phyloP scores from a whole-genome alignment of 2,113 vertebrate species.

The Ciconia boyciana region DNA sequence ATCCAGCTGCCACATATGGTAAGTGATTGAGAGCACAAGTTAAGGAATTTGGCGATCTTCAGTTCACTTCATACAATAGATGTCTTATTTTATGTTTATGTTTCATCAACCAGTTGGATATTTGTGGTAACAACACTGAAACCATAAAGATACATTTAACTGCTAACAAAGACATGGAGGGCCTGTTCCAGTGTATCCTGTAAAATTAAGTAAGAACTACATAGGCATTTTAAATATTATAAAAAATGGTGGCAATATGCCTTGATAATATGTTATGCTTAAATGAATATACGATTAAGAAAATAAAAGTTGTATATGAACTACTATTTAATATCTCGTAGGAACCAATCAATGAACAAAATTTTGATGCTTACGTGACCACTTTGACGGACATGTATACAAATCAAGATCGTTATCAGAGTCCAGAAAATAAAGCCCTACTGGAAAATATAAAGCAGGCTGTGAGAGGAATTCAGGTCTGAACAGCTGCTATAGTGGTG shows the following conservation, averaged over 20 bases:
- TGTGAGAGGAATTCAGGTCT: slow-evolving; percentile 99
- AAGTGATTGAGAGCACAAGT: slow-evolving; percentile 85
- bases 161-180: slow-evolving; percentile 67
- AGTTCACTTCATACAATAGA: slow-evolving; percentile 54
- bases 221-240: slow-evolving; percentile 44
- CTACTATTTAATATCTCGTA: slow-evolving; percentile 85
- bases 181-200: slow-evolving; percentile 65
- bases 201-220: slow-evolving; percentile 66
- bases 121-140: slow-evolving; percentile 67
- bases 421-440: slow-evolving; percentile 97
- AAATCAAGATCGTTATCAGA: slow-evolving; percentile 99
- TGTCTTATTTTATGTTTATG: slow-evolving; percentile 61
- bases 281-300: slow-evolving; percentile 75
- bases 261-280: slow-evolving; percentile 73
- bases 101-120: slow-evolving; percentile 67
- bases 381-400: slow-evolving; percentile 99
- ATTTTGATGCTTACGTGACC: slow-evolving; percentile 99
- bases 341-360: slow-evolving; percentile 98
- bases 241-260: slow-evolving; percentile 53
- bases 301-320: slow-evolving; percentile 80
- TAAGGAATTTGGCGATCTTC: slow-evolving; percentile 72
- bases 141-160: slow-evolving; percentile 68
- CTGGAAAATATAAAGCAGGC: slow-evolving; percentile 99
- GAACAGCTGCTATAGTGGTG: slow-evolving; percentile 77
- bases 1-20: slow-evolving; percentile 99